Evolutionary conservation across 1,140 invertebrate species (phyloP).

Genomic region (Drosophila azteca): DNA sequence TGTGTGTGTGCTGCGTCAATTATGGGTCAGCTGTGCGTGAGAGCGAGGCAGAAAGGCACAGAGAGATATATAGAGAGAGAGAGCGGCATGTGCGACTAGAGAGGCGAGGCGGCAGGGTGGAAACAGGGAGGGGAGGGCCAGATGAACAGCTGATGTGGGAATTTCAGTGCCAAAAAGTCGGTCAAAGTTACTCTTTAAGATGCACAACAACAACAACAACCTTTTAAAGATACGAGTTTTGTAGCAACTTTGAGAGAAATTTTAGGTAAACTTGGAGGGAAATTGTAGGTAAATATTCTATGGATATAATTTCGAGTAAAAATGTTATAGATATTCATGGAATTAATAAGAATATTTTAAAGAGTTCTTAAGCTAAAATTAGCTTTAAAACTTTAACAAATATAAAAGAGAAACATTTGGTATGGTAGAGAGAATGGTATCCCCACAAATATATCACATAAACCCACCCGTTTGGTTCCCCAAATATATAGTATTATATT

Average conservation of each 20-base stretch:
- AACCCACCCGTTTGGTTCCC: too few relatives aligned
- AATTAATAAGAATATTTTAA: too few relatives aligned
- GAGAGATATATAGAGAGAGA: constrained; percentile 20
- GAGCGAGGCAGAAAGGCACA: constrained; percentile 26
- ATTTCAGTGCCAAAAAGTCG: constrained; percentile 33
- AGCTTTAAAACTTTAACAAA: too few relatives aligned
- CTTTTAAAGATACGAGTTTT: too few relatives aligned
- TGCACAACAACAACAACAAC: background rate
- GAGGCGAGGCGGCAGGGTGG: constrained; percentile 15
- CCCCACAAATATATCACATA: too few relatives aligned
- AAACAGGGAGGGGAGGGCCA: constrained; percentile 9
- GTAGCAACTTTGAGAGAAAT: background rate
- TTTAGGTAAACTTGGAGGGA: constrained; percentile 13
- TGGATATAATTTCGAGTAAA: background rate
- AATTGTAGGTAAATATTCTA: constrained; percentile 6
- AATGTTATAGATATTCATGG: too few relatives aligned
- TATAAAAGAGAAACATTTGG: too few relatives aligned
- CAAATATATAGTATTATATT: too few relatives aligned
- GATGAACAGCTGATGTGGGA: constrained; percentile 48
- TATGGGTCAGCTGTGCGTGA: constrained; percentile 80
- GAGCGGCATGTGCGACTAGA: background rate
- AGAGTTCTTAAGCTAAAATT: too few relatives aligned
- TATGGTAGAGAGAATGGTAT: too few relatives aligned
- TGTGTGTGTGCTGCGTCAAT: constrained; percentile 59
- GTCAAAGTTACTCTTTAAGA: constrained; percentile 34